These are phyloP conservation scores for Halcyon malimbica DNA, from an alignment of 2,113 vertebrate species.

Conservation along the genomic window DNA sequence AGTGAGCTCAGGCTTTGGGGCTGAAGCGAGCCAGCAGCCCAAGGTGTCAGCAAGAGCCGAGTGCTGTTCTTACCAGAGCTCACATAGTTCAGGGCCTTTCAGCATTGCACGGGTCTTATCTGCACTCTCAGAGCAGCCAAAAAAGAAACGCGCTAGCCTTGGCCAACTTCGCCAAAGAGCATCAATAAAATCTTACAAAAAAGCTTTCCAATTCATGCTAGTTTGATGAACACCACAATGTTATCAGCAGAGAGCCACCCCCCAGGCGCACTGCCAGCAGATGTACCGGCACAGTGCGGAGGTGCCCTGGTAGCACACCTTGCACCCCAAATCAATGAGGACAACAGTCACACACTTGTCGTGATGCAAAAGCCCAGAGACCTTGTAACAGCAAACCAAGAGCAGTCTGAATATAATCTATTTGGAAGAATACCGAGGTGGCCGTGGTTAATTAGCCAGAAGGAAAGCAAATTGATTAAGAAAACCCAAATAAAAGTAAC, in stretches of 20 bases:
- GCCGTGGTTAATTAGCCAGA: not conserved
- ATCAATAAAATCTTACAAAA: not conserved
- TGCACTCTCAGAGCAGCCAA: not conserved
- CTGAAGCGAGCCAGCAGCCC: not conserved
- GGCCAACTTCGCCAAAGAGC: not conserved
- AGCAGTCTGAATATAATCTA: not conserved
- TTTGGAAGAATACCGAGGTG: fast-evolving
- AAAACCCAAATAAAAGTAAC: not conserved
- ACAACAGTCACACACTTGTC: not conserved
- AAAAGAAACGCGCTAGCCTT: not conserved
- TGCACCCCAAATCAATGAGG: not conserved
- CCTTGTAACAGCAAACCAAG: not conserved
- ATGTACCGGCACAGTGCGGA: fast-evolving
- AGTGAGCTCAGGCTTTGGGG: not conserved
- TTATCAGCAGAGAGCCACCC: not conserved
- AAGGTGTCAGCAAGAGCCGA: not conserved
- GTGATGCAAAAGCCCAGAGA: not conserved
- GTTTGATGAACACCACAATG: not conserved
- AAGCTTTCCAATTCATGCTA: not conserved
- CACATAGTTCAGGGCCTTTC: not conserved
- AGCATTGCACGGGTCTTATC: not conserved
- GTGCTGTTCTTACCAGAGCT: not conserved
- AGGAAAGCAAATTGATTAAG: not conserved
- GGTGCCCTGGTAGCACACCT: not conserved
- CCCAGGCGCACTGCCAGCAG: not conserved